A percentile compares a stretch with the other conserved stretches of the same genome.
phyloP scores from a whole-genome alignment of 2,888 invertebrate genomes.

The Hirtodrosophila histrioides region DNA sequence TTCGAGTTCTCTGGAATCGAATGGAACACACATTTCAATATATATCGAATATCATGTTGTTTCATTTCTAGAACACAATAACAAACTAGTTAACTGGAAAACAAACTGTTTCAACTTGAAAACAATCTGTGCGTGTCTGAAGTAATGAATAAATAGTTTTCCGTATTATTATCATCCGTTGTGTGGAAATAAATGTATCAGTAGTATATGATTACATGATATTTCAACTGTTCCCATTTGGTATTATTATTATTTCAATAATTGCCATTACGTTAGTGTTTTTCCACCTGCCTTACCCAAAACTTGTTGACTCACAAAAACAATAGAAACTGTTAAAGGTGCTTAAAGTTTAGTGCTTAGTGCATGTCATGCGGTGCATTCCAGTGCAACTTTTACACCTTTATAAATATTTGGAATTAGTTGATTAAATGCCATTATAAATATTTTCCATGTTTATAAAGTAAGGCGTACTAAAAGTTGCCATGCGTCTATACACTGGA shows the following conservation, averaged over 20 bases:
- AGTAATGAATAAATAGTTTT: no score
- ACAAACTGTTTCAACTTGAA: no score
- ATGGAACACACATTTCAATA: no score
- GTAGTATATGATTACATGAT: background rate
- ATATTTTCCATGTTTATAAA: conserved; percentile 28
- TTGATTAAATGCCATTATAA: conserved; percentile 35
- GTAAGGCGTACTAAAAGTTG: conserved; percentile 10
- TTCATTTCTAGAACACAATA: no score
- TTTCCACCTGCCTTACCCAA: conserved; percentile 3
- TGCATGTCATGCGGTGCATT: conserved; percentile 32
- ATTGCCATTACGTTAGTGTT: conserved; percentile 7
- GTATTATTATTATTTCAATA: conserved; percentile 22
- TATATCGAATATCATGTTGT: no score
- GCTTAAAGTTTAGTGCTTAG: background rate
- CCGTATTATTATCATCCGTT: no score
- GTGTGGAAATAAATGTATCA: no score
- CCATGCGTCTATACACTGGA: background rate
- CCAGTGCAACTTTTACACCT: conserved; percentile 25
- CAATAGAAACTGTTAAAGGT: conserved; percentile 3
- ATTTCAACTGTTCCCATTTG: conserved; percentile 16
- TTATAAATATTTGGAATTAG: conserved; percentile 26
- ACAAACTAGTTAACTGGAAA: no score
- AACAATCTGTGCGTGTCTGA: no score
- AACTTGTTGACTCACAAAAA: conserved; percentile 17
- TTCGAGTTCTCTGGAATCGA: no score